Evolutionary conservation across 2,888 invertebrate genomes (phyloP), one percentile per base, ranked within the genome.

Genomic region (Oxyteleia sp.): DNA sequence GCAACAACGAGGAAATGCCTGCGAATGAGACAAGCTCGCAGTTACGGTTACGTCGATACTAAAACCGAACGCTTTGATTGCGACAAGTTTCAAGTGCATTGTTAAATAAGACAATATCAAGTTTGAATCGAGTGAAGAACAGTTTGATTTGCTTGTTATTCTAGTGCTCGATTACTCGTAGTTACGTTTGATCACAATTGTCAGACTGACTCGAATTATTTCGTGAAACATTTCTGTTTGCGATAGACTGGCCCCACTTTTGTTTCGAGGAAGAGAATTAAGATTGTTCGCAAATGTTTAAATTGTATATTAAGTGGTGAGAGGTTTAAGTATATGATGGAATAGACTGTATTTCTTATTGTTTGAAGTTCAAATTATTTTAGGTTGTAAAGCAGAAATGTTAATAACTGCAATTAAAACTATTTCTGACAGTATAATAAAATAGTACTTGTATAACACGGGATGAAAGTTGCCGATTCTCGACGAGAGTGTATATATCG

Each of bases 101-200:
- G 76, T 76, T 68, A 66, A 43, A 68, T 68, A 59, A 76, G 66
- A 66, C 76, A 76, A 75, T 76, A 76, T 76, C 59, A 68, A 66
- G 51, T 76, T 49, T 45, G 43, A 61, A 76, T 49, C 18, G 41
- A 76, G 47, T 66, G 51, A 66, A 66, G 59, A 59, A 41, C 29
- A 11, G 76, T 51, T 61, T 59, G 68, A 76, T 68, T 66, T 51
- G 51, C 68, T 51, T 59, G 59, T 15, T 76, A 59, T 59, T 68
- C 23, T 35, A 16, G 47, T 26, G 49, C 66, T 57, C 41, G 41
- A 75, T 59, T 66, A 49, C 61, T 63, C 20, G 43, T 32, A 63
- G 32, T 72, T 63, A 63, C 20, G 49, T 53, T 53, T 29, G 10
- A 15, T 43, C 32, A 35, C 26, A 68, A 53, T 68, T 55, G 20